Conservation (phyloP, 1,140 invertebrate genomes). For the Xylocopa sonorina region DNA sequence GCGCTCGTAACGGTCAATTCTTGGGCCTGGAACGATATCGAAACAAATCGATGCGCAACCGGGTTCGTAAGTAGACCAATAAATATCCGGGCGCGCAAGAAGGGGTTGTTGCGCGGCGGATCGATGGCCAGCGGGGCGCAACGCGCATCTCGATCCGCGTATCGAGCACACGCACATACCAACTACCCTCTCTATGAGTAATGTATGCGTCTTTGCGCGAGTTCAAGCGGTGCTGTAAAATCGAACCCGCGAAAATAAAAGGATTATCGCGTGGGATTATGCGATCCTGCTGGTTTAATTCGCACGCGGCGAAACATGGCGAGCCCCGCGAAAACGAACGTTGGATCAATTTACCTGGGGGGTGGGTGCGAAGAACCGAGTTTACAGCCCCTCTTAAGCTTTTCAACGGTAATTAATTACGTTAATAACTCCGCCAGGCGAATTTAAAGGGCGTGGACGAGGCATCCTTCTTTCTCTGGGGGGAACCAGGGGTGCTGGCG, state of each 20-base stretch:
- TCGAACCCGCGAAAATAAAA: slow-evolving; percentile 75
- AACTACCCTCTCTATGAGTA: slow-evolving; percentile 28
- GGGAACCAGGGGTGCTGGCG: no score
- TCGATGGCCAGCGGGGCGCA: neutral
- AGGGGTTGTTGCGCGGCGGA: neutral
- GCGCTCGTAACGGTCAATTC: slow-evolving; percentile 4
- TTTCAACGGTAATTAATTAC: slow-evolving; percentile 49
- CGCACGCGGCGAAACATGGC: slow-evolving; percentile 64
- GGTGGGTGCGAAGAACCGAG: no score
- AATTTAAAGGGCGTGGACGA: no score
- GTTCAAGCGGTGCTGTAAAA: slow-evolving; percentile 20
- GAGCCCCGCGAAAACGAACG: slow-evolving; percentile 16
- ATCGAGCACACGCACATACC: no score
- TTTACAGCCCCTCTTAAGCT: neutral
- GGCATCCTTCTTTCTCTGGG: neutral
- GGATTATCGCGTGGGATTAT: slow-evolving; percentile 74
- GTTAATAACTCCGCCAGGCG: no score
- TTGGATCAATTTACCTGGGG: slow-evolving; percentile 46
- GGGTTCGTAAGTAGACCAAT: neutral
- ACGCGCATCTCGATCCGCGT: neutral
- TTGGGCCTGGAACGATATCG: neutral
- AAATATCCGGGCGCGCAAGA: neutral
- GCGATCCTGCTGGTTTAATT: slow-evolving; percentile 59
- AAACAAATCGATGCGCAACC: neutral
- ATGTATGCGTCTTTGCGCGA: slow-evolving; percentile 32